Percentiles rank a stretch among this genome's conserved stretches.
Conservation (phyloP, 2,797 vertebrate species). For the Myotis daubentonii region DNA sequence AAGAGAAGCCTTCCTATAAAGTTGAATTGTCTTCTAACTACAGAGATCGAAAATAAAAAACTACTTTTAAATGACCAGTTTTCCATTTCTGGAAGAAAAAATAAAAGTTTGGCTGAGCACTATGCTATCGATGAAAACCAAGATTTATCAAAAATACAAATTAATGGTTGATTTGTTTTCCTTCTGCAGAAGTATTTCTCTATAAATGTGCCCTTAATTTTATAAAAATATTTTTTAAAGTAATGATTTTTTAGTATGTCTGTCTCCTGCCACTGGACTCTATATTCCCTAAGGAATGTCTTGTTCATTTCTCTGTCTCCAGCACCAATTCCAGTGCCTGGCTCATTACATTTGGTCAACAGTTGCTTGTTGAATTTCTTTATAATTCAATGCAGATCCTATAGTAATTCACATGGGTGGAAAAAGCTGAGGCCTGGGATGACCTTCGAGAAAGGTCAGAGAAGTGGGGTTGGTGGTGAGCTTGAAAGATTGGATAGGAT, state of each 20-base stretch:
- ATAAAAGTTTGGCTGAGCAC: neutral
- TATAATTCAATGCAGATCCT: conserved; percentile 9
- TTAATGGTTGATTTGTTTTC: neutral
- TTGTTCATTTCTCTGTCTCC: neutral
- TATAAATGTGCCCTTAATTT: neutral
- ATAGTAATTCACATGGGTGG: neutral
- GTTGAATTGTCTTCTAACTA: neutral
- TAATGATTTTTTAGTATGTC: neutral
- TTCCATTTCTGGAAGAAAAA: neutral
- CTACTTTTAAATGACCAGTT: conserved; percentile 36
- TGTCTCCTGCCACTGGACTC: neutral
- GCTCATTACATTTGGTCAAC: neutral
- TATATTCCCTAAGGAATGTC: neutral
- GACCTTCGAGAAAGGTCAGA: neutral
- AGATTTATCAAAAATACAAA: conserved; percentile 50
- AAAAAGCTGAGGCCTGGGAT: neutral
- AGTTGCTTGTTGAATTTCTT: neutral
- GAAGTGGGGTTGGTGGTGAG: neutral
- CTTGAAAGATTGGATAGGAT: neutral
- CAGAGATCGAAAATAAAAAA: neutral
- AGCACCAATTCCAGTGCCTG: neutral
- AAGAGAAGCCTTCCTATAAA: neutral
- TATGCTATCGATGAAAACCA: conserved; percentile 27
- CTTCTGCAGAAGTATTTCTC: conserved; percentile 43
- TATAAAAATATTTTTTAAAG: neutral